Conservation (phyloP, 2,113 vertebrate genomes). For the Dinomys branickii region DNA sequence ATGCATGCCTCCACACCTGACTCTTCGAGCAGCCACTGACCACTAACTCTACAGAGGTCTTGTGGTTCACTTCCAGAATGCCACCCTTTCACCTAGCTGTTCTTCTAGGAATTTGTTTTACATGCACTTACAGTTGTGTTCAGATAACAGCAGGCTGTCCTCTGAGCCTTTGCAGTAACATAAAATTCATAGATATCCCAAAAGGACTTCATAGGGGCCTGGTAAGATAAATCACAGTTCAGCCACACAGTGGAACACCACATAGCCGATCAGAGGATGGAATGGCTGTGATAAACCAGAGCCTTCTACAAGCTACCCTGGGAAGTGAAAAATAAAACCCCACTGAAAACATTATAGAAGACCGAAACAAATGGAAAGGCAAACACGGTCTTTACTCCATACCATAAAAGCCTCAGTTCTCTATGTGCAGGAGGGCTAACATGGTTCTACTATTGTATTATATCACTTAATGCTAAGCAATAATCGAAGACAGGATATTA, state of each 20-base stretch:
- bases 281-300: neutral
- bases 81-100: neutral
- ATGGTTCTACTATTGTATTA: no score
- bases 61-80: neutral
- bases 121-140: neutral
- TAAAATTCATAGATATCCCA: neutral
- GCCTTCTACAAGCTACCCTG: no score
- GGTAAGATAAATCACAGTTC: neutral
- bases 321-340: neutral
- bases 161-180: neutral
- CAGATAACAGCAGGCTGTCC: neutral
- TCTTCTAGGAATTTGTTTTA: neutral
- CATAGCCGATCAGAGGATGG: neutral
- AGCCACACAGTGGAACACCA: fast-evolving
- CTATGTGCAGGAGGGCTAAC: no score
- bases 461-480: no score
- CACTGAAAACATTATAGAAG: neutral
- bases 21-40: neutral
- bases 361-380: neutral
- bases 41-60: neutral
- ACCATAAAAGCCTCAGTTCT: neutral
- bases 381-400: neutral
- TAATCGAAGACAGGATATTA: no score
- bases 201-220: neutral
- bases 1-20: neutral